Conservation (phyloP, 2,797 vertebrate species). For the Poeciliopsis turneri region DNA sequence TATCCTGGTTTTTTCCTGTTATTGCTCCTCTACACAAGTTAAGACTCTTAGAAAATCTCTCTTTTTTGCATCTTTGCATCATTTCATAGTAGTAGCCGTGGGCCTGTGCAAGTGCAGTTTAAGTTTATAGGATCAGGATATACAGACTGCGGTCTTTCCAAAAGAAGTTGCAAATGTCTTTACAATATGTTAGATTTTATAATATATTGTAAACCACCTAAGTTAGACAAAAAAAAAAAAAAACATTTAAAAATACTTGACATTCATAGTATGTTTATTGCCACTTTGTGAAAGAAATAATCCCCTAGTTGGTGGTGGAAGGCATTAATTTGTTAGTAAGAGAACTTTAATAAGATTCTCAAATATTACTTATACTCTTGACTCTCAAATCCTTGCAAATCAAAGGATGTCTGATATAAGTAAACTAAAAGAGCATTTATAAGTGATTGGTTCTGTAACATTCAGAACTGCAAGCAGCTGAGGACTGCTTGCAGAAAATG, state of each 20-base stretch:
- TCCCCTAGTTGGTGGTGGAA: not conserved
- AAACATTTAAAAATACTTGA: no score
- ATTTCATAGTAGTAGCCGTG: constrained; percentile 28
- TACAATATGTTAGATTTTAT: not conserved
- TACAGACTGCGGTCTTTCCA: constrained; percentile 19
- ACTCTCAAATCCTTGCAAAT: constrained; percentile 24
- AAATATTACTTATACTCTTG: not conserved
- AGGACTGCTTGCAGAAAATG: constrained; percentile 14
- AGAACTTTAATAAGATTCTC: not conserved
- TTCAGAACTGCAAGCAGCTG: constrained; percentile 21
- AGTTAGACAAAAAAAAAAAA: no score
- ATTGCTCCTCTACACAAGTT: not conserved
- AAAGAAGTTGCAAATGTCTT: not conserved
- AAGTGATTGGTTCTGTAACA: constrained; percentile 15
- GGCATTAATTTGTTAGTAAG: not conserved
- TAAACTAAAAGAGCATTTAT: constrained; percentile 1
- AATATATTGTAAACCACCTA: no score
- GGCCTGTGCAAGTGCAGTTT: constrained; percentile 40
- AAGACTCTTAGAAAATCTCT: constrained; percentile 28
- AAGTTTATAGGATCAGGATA: constrained; percentile 51
- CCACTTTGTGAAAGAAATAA: no score
- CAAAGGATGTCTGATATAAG: constrained; percentile 6
- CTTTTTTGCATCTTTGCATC: constrained; percentile 15
- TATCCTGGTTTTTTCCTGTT: no score
- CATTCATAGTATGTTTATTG: no score